These are phyloP conservation scores for Centropus bengalensis DNA, from an alignment of 2,113 vertebrate genomes.

Conservation along the genomic window DNA sequence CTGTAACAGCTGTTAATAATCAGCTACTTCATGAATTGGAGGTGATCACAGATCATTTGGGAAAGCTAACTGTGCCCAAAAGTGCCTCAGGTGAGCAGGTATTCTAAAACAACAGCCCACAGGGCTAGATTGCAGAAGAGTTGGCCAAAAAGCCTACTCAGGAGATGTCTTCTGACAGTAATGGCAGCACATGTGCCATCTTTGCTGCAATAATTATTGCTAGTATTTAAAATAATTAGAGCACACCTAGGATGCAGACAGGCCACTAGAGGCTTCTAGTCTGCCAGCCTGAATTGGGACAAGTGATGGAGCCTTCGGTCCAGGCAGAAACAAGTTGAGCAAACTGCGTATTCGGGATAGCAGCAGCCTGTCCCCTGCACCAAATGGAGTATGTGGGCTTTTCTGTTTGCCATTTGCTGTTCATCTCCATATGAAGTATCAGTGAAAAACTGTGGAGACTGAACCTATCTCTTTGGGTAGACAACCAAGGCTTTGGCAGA, in stretches of 20 bases:
- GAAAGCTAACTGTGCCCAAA: not conserved
- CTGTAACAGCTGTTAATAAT: not conserved
- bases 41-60: not conserved
- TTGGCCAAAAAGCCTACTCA: not conserved
- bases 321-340: not conserved
- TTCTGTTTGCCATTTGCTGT: not conserved
- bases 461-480: not conserved
- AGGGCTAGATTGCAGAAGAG: not conserved
- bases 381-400: fast-evolving
- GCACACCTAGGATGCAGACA: not conserved
- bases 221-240: not conserved
- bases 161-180: not conserved
- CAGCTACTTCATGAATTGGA: not conserved
- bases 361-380: not conserved
- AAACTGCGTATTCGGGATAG: not conserved
- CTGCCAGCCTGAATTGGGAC: not conserved
- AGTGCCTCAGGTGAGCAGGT: not conserved
- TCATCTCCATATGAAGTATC: not conserved
- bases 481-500: not conserved
- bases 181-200: not conserved
- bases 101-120: not conserved
- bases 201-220: not conserved
- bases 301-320: not conserved
- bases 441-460: not conserved
- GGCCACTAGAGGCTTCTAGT: not conserved